Conservation (phyloP, 2,888 invertebrate species). For the Caenorhabditis sp. region DNA sequence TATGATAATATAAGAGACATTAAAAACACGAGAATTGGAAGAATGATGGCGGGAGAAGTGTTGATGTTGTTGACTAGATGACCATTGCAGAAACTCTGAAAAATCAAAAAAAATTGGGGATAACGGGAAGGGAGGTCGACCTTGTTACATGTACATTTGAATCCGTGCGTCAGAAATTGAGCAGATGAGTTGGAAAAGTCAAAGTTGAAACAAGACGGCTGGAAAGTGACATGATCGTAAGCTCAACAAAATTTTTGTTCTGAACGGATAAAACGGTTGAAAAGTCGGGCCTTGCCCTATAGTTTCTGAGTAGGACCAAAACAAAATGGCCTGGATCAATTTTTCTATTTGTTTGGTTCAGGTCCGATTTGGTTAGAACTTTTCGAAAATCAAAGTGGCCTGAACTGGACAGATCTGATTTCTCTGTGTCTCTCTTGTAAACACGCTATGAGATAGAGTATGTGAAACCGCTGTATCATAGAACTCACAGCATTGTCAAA, state of each 20-base stretch:
- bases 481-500: conserved; percentile 20
- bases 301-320: too few species aligned
- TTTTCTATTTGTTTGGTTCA: too few species aligned
- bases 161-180: background rate
- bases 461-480: too few species aligned
- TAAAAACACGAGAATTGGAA: conserved; percentile 7
- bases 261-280: background rate
- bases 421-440: too few species aligned
- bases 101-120: too few species aligned
- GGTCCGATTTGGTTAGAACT: too few species aligned
- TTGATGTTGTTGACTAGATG: background rate
- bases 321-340: too few species aligned
- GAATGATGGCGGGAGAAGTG: background rate
- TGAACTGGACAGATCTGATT: too few species aligned
- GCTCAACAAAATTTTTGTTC: background rate
- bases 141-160: background rate
- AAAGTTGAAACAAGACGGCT: conserved; percentile 26
- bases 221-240: background rate
- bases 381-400: too few species aligned
- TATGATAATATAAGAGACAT: conserved; percentile 3
- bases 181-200: conserved; percentile 17
- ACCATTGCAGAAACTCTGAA: conserved; percentile 37
- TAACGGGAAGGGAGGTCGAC: background rate
- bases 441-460: too few species aligned
- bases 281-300: too few species aligned